Evolutionary conservation across 2,113 vertebrate genomes (phyloP), one percentile per base, ranked within the genome.

Genomic region (Protobothrops flavoviridis): DNA sequence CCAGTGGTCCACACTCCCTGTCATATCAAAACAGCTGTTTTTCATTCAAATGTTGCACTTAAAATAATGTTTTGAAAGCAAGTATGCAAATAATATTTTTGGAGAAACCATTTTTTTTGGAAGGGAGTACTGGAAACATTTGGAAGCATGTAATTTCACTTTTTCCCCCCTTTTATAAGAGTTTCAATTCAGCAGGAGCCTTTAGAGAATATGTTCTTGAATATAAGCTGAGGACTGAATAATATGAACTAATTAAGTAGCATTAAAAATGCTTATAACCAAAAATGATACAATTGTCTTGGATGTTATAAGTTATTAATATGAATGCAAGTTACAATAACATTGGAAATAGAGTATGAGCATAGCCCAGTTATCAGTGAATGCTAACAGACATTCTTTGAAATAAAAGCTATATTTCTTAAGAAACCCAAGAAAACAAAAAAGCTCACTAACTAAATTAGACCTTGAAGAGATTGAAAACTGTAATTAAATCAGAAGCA

Each of bases 11-110:
- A 86, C 17, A 89, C 59, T 93, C 29, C 50, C 93, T 94, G 86
- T 93, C 91, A 45, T 24, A 50, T 23, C 0, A 89, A 93, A 95
- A 90, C 50, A 91, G 74, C 39, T 10, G 2, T 87, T 81, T 91
- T 88, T 90, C 89, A 43, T 92, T 88, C 93, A 95, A 94, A 94
- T 50, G 11, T 20, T 92, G 53, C 6, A 48, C n/a, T 55, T 69
- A 93, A 94, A 94, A 93, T 52, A 85, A 90, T 94, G 94, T 92
- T 93, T 55, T 92, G 91, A 95, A 94, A 90, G 45, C 89, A 96
- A 57, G 43, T 92, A 96, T 90, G 85, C 94, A 96, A 96, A 96
- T 29, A 95, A 64, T 92, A 91, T 45, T 93, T 93, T 96, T 90
- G 96, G 90, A 95, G 64, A 95, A 94, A 94, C 52, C 88, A 94